These are phyloP conservation scores for Branchellion lobata DNA, from an alignment of 2,888 invertebrate genomes.

Conservation along the genomic window DNA sequence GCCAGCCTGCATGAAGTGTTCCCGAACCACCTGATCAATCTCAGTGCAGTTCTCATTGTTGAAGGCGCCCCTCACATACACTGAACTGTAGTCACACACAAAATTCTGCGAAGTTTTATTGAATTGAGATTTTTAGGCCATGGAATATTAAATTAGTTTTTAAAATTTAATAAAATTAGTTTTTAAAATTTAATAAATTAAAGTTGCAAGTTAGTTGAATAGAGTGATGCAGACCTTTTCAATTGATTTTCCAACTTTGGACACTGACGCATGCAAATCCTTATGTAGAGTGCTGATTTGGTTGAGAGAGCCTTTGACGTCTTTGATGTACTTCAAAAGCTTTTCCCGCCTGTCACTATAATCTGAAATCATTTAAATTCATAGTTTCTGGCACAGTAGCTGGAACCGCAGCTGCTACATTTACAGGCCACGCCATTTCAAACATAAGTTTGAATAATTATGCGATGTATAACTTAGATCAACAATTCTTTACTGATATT, in stretches of 20 bases:
- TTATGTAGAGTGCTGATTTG: constrained; percentile 71
- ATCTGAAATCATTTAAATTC: background rate
- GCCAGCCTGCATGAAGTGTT: constrained; percentile 92
- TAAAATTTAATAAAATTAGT: constrained; percentile 14
- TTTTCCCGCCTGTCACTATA: background rate
- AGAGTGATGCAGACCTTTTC: constrained; percentile 70
- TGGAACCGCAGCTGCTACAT: constrained; percentile 18
- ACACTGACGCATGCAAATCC: constrained; percentile 75
- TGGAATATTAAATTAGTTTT: too few relatives aligned
- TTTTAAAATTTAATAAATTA: constrained; percentile 10
- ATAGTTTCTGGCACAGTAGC: background rate
- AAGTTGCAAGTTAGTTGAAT: background rate
- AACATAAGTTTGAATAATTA: too few relatives aligned
- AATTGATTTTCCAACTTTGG: constrained; percentile 93
- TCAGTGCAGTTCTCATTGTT: constrained; percentile 71
- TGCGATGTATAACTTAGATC: background rate
- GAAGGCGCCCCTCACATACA: constrained; percentile 81
- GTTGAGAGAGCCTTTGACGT: constrained; percentile 79
- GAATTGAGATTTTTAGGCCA: too few relatives aligned
- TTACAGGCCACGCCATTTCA: too few relatives aligned
- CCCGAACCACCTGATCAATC: constrained; percentile 85
- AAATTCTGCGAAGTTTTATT: constrained; percentile 70
- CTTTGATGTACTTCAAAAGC: constrained; percentile 68
- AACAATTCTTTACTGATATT: too few relatives aligned
- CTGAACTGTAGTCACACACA: constrained; percentile 83